phyloP scores from a whole-genome alignment of 2,888 invertebrate species.

The Steinernema scapterisci region DNA sequence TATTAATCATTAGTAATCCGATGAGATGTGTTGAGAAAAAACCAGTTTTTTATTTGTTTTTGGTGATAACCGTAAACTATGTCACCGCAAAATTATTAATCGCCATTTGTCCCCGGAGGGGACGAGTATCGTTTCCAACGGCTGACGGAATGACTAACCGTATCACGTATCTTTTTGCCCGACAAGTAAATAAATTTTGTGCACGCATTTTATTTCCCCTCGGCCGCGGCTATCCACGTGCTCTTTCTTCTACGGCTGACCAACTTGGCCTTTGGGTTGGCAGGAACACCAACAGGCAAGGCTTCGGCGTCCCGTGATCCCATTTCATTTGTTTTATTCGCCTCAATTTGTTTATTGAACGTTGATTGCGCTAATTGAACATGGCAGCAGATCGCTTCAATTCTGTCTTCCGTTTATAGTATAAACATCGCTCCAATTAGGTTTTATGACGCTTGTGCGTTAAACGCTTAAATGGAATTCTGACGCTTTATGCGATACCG shows the following conservation, averaged over 20 bases:
- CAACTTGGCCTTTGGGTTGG: too few species aligned
- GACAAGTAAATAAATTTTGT: slow-evolving; percentile 5
- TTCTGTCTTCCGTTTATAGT: background rate
- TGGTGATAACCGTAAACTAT: slow-evolving; percentile 31
- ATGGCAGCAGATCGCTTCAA: slow-evolving; percentile 22
- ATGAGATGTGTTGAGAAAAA: slow-evolving; percentile 25
- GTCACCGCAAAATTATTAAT: slow-evolving; percentile 33
- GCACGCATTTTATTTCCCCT: background rate
- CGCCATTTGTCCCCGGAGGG: slow-evolving; percentile 17
- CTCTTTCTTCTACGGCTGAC: too few species aligned
- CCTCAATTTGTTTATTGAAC: slow-evolving; percentile 23
- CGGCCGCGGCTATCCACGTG: background rate
- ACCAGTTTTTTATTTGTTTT: slow-evolving; percentile 27
- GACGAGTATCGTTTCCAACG: slow-evolving; percentile 29
- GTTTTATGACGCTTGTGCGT: slow-evolving; percentile 17
- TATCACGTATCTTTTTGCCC: background rate
- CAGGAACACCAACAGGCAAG: background rate
- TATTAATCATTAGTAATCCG: slow-evolving; percentile 29
- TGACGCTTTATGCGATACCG: background rate
- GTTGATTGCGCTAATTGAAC: slow-evolving; percentile 28
- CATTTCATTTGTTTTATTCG: slow-evolving; percentile 30
- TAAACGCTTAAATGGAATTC: too few species aligned
- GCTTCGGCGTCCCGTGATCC: background rate
- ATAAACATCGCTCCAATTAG: slow-evolving; percentile 25
- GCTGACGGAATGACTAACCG: background rate